These are phyloP conservation scores for Ceratina calcarata DNA, from an alignment of 1,140 invertebrate species.

Conservation along the genomic window DNA sequence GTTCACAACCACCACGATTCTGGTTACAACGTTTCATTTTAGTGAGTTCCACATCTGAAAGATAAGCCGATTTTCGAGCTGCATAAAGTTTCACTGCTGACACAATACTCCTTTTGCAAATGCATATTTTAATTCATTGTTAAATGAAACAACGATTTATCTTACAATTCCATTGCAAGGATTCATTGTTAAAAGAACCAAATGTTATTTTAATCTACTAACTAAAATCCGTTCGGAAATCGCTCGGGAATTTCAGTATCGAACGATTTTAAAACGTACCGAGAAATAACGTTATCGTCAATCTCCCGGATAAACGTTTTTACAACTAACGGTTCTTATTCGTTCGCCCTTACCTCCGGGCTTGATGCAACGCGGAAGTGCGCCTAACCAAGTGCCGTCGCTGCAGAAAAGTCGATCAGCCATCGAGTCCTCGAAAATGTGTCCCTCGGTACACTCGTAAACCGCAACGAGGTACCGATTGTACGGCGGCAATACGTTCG, in stretches of 20 bases:
- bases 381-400: slow-evolving; percentile 81
- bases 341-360: slow-evolving; percentile 66
- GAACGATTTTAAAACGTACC: background rate
- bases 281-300: background rate
- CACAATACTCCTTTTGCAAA: no score
- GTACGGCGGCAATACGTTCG: slow-evolving; percentile 74
- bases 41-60: slow-evolving; percentile 60
- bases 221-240: no score
- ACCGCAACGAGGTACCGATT: slow-evolving; percentile 82
- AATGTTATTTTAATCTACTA: no score
- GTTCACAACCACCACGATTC: slow-evolving; percentile 76
- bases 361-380: slow-evolving; percentile 79
- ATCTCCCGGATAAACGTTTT: background rate
- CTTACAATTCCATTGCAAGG: no score
- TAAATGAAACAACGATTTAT: no score
- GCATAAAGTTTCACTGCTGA: background rate
- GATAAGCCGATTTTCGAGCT: slow-evolving; percentile 26
- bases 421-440: slow-evolving; percentile 77
- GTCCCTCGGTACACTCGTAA: slow-evolving; percentile 81
- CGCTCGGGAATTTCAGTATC: no score
- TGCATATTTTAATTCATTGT: no score
- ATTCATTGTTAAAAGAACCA: no score
- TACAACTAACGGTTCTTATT: no score
- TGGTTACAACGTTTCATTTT: slow-evolving; percentile 71
- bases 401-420: slow-evolving; percentile 82